Evolutionary conservation across 2,113 vertebrate species (phyloP).

Genomic region (Hippocampus comes): DNA sequence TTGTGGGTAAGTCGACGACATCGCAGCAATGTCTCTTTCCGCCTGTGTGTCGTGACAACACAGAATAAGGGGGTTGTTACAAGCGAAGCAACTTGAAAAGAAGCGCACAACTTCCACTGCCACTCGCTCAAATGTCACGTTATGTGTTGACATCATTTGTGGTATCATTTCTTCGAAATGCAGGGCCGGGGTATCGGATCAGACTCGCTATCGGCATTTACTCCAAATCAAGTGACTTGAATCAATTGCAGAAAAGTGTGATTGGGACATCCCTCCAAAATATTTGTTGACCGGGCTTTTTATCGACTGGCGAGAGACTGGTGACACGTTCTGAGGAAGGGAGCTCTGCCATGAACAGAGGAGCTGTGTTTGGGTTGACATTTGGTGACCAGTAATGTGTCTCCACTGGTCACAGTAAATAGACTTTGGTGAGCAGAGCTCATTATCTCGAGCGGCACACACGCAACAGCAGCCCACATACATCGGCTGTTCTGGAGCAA

Average conservation of each 20-base stretch:
- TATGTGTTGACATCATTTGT: no score
- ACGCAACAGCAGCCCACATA: background rate
- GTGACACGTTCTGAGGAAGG: background rate
- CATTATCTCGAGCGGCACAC: background rate
- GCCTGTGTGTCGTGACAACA: background rate
- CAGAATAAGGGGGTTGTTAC: background rate
- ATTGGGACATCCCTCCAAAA: no score
- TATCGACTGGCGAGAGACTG: no score
- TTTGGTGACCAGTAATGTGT: background rate
- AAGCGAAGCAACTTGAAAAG: background rate
- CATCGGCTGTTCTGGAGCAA: background rate
- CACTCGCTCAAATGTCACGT: no score
- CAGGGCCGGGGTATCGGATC: no score
- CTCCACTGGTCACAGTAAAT: background rate
- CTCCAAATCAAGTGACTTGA: no score
- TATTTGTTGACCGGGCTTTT: no score
- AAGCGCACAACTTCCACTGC: background rate
- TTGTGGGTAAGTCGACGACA: constrained; percentile 51
- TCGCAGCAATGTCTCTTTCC: background rate
- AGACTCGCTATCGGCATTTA: no score
- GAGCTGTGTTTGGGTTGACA: background rate
- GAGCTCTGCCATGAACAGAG: background rate
- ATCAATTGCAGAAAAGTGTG: no score
- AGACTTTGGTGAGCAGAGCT: background rate
- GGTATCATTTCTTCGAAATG: no score